phyloP scores from a whole-genome alignment of 1,140 invertebrate genomes.

The Pseudomyrmex flavicornis region DNA sequence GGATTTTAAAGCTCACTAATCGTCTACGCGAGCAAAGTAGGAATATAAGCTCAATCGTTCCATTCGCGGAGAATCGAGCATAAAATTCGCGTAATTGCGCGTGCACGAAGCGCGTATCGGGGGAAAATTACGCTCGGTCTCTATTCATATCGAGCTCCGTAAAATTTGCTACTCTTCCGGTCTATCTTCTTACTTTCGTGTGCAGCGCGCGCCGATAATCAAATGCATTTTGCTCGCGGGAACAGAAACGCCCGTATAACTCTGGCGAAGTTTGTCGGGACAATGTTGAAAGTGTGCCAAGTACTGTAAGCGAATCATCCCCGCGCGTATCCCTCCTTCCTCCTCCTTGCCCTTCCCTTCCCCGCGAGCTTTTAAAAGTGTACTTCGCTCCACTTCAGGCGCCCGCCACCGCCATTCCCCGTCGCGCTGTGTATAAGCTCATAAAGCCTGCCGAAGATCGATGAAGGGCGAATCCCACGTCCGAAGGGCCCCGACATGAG shows the following conservation, averaged over 20 bases:
- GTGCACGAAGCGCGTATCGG: conserved; percentile 11
- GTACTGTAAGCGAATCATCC: conserved; percentile 57
- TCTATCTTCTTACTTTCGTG: conserved; percentile 26
- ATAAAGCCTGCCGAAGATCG: conserved; percentile 66
- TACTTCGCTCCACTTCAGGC: conserved; percentile 40
- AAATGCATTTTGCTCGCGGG: conserved; percentile 31
- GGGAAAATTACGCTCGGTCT: conserved; percentile 39
- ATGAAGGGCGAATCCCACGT: conserved; percentile 68
- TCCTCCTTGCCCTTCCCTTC: too few relatives aligned
- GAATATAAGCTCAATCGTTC: conserved; percentile 20
- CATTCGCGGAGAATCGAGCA: conserved; percentile 29
- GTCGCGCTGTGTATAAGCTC: conserved; percentile 54
- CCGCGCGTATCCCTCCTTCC: neutral
- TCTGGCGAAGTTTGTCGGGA: conserved; percentile 42
- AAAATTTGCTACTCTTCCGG: conserved; percentile 40
- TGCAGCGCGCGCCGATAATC: conserved; percentile 38
- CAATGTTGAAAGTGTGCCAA: conserved; percentile 60
- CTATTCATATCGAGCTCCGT: conserved; percentile 33
- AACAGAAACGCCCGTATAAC: conserved; percentile 30
- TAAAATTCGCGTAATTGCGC: conserved; percentile 55
- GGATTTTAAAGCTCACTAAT: neutral
- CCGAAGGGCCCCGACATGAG: conserved; percentile 44
- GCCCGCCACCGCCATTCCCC: conserved; percentile 2
- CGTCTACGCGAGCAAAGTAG: conserved; percentile 8
- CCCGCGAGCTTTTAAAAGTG: conserved; percentile 62